Percentiles rank a stretch among this genome's conserved stretches.
These are phyloP conservation scores for Capreolus pygargus DNA, from an alignment of 2,113 vertebrate genomes.

Conservation along the genomic window DNA sequence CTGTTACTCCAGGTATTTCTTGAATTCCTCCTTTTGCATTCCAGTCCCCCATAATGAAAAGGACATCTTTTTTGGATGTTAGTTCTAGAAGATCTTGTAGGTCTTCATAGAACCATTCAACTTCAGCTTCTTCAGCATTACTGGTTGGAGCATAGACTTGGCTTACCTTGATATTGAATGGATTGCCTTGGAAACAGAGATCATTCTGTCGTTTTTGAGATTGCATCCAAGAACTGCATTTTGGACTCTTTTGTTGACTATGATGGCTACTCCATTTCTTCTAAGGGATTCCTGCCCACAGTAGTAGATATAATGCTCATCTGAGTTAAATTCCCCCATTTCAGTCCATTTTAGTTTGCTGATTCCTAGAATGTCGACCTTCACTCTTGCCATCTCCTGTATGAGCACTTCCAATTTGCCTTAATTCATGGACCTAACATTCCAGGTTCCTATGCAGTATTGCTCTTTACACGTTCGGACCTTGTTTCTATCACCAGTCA, in stretches of 20 bases:
- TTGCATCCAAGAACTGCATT: rapidly evolving
- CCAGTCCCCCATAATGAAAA: neutral
- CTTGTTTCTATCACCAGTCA: neutral
- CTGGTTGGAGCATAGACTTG: neutral
- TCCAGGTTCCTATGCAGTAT: neutral
- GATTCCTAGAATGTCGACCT: neutral
- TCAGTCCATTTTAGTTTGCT: neutral
- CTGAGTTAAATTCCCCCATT: neutral
- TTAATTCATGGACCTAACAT: neutral
- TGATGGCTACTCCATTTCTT: neutral
- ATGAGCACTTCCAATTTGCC: neutral
- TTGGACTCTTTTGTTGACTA: neutral
- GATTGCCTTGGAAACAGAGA: neutral
- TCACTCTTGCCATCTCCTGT: neutral
- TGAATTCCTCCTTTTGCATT: neutral
- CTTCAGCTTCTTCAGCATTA: neutral
- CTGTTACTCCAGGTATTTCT: neutral
- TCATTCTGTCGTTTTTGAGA: neutral
- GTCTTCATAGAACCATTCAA: neutral
- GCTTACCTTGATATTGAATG: neutral
- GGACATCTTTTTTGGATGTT: neutral
- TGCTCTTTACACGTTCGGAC: neutral
- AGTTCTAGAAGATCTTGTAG: neutral
- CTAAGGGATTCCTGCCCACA: neutral
- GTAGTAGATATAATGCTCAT: neutral